Conservation (phyloP, 2,797 vertebrate genomes). For the Galagoides demidoff region DNA sequence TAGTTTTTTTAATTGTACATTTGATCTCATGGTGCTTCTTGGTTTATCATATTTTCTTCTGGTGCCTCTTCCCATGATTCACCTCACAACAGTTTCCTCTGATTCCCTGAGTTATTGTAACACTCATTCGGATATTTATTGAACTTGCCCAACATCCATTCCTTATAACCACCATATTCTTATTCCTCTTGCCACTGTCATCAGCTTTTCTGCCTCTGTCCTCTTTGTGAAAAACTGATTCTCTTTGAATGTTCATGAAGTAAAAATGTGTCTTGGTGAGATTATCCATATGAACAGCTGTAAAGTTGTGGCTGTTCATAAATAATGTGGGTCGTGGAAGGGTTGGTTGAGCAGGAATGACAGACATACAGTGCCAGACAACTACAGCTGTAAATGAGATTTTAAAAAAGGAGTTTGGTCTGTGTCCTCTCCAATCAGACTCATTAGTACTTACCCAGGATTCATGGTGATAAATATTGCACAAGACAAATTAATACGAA, state of each 20-base stretch:
- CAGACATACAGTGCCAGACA: rapidly evolving
- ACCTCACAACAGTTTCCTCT: background rate
- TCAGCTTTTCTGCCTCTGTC: background rate
- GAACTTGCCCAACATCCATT: background rate
- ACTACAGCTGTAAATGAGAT: background rate
- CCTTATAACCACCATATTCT: background rate
- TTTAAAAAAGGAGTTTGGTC: background rate
- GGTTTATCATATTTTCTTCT: background rate
- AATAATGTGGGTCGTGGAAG: background rate
- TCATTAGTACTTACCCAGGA: conserved; percentile 80
- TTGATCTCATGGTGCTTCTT: background rate
- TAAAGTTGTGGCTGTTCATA: background rate
- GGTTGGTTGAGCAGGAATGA: background rate
- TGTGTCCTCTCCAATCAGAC: background rate
- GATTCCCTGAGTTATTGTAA: background rate
- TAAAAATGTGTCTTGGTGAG: background rate
- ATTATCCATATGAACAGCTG: background rate
- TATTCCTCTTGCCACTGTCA: background rate
- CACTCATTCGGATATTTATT: background rate
- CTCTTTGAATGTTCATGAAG: background rate
- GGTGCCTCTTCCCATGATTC: background rate
- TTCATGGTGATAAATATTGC: conserved; percentile 86
- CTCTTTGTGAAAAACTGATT: background rate
- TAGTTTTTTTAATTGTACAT: background rate
- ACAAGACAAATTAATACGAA: conserved; percentile 85